phyloP scores from a whole-genome alignment of 2,888 invertebrate species.

The Clunio marinus region DNA sequence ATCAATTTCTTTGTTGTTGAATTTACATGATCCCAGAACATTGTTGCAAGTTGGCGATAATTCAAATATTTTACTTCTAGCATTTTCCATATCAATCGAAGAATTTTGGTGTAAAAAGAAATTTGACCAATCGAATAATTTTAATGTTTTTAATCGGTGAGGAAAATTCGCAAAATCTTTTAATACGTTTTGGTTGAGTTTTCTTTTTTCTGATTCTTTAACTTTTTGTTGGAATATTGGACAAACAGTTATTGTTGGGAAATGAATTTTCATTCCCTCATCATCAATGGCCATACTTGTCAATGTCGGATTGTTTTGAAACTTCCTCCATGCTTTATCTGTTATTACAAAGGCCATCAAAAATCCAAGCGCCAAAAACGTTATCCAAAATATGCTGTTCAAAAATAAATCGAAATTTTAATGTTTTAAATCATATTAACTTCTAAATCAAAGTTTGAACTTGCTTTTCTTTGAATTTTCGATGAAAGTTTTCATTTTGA shows the following conservation, averaged over 20 bases:
- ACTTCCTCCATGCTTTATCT: background rate
- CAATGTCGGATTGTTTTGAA: conserved; percentile 14
- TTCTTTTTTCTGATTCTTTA: too few relatives aligned
- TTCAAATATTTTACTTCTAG: conserved; percentile 46
- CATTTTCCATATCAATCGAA: background rate
- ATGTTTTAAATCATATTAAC: too few relatives aligned
- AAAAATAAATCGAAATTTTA: background rate
- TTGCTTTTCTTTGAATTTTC: conserved; percentile 1
- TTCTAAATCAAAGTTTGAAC: background rate
- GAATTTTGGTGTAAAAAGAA: background rate
- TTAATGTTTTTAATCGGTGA: too few relatives aligned
- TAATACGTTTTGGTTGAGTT: too few relatives aligned
- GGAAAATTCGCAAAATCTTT: background rate
- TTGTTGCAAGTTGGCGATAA: conserved; percentile 58
- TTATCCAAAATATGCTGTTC: conserved; percentile 8
- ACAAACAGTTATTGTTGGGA: conserved; percentile 16
- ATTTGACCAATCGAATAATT: background rate
- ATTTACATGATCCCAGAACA: conserved; percentile 57
- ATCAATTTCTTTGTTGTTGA: conserved; percentile 57
- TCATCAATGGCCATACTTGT: background rate
- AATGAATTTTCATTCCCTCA: background rate
- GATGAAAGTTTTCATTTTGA: background rate
- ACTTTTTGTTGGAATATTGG: background rate
- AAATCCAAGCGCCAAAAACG: conserved; percentile 6
- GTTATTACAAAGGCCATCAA: background rate